A percentile compares a stretch with the other conserved stretches of the same genome.
phyloP scores from a whole-genome alignment of 2,888 invertebrate species.

The Agrochola litura region DNA sequence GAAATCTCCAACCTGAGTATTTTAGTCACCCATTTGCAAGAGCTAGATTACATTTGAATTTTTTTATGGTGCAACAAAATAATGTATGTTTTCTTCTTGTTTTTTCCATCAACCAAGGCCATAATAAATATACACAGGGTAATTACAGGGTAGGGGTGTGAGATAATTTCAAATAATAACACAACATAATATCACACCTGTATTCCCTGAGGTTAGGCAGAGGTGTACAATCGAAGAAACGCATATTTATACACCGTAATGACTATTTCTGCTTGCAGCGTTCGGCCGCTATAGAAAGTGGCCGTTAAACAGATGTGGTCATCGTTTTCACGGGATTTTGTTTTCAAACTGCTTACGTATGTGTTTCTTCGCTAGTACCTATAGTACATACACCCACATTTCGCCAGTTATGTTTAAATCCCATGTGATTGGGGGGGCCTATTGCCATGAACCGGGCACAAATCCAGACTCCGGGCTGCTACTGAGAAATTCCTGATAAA shows the following conservation, averaged over 20 bases:
- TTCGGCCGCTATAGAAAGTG: too few relatives aligned
- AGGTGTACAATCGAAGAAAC: background rate
- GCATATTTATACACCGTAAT: too few relatives aligned
- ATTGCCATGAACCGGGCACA: background rate
- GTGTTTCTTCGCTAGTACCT: too few relatives aligned
- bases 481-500: background rate
- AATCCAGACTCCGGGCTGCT: background rate
- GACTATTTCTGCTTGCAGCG: too few relatives aligned
- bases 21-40: background rate
- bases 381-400: background rate
- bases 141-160: background rate
- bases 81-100: background rate
- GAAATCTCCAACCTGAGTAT: background rate
- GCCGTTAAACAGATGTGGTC: too few relatives aligned
- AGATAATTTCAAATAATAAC: background rate
- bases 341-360: too few relatives aligned
- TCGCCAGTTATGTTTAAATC: background rate
- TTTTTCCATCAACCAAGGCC: background rate
- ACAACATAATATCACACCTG: background rate
- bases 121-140: background rate
- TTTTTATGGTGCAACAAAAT: background rate
- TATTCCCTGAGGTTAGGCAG: background rate
- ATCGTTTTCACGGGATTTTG: too few relatives aligned
- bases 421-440: background rate
- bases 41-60: background rate